These are phyloP conservation scores for Elanus axillaris DNA, from an alignment of 2,113 vertebrate species.

Conservation along the genomic window DNA sequence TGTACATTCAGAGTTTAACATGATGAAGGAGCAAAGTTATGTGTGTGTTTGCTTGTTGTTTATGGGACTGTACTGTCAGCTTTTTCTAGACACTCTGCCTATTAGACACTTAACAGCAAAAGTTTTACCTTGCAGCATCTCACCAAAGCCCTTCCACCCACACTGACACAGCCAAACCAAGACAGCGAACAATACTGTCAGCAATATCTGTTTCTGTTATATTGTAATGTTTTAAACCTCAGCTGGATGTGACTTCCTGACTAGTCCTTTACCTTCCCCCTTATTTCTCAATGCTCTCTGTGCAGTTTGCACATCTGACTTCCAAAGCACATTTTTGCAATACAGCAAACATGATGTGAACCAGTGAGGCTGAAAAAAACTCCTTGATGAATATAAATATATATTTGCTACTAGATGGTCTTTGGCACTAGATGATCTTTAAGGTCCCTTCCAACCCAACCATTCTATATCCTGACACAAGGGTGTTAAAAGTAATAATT, in stretches of 20 bases:
- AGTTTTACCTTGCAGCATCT: background rate
- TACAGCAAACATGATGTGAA: background rate
- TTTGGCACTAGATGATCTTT: no score
- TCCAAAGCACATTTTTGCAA: background rate
- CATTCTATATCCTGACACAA: background rate
- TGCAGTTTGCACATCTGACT: background rate
- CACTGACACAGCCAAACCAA: background rate
- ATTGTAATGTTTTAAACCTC: background rate
- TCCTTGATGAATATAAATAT: background rate
- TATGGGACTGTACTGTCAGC: background rate
- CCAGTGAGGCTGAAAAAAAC: background rate
- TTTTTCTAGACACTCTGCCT: background rate
- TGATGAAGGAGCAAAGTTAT: background rate
- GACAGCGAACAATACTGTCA: rapidly evolving
- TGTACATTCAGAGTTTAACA: background rate
- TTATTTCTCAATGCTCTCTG: background rate
- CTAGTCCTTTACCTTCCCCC: background rate
- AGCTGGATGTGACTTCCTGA: background rate
- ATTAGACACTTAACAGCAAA: background rate
- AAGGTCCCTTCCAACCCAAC: no score
- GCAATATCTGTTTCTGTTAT: background rate
- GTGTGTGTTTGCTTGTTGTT: background rate
- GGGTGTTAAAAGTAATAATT: no score
- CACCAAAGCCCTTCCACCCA: background rate
- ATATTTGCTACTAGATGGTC: no score